These are phyloP conservation scores for Caenorhabditis wallacei DNA, from an alignment of 2,888 invertebrate species.

Conservation along the genomic window DNA sequence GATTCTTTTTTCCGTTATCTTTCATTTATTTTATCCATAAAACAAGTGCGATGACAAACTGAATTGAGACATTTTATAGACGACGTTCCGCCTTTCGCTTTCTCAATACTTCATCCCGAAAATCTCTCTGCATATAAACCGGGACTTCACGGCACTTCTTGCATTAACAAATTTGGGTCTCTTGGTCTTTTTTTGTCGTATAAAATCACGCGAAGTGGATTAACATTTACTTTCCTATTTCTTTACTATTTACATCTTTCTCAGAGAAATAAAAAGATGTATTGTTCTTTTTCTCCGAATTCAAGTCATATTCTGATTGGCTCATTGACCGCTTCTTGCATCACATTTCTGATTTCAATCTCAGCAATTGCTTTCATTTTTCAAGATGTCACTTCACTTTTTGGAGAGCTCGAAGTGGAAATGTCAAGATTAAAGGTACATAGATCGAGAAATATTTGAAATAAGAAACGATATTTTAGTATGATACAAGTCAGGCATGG, in stretches of 20 bases:
- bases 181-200: neutral
- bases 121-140: constrained; percentile 33
- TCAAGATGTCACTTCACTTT: constrained; percentile 48
- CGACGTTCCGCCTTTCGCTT: constrained; percentile 48
- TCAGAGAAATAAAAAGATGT: neutral
- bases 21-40: constrained; percentile 34
- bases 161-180: constrained; percentile 55
- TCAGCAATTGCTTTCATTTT: constrained; percentile 34
- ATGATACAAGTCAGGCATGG: constrained; percentile 44
- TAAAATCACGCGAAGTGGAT: constrained; percentile 25
- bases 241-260: constrained; percentile 3
- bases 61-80: constrained; percentile 57
- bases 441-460: neutral
- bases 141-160: constrained; percentile 26
- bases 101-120: constrained; percentile 12
- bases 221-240: constrained; percentile 16
- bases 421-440: constrained; percentile 49
- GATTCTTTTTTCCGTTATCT: constrained; percentile 39
- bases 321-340: constrained; percentile 43
- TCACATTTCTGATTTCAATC: constrained; percentile 44
- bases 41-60: constrained; percentile 49
- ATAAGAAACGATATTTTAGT: constrained; percentile 23
- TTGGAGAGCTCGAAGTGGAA: constrained; percentile 48
- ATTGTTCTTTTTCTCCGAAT: neutral
- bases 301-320: constrained; percentile 39